These are phyloP conservation scores for Cavia aperea DNA, from an alignment of 2,113 vertebrate species.

Conservation along the genomic window DNA sequence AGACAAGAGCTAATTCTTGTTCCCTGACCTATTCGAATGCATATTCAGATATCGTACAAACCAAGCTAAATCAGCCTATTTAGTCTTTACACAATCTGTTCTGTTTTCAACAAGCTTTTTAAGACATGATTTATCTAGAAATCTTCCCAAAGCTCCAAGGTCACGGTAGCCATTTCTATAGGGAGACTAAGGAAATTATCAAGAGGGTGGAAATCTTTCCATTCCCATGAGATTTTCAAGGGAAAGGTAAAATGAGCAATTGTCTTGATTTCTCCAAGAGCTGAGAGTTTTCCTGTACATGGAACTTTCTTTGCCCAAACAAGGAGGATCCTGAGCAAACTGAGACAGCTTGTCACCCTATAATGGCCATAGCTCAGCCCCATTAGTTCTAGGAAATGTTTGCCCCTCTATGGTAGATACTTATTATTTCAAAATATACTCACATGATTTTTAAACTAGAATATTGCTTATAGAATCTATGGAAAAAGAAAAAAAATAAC, in stretches of 20 bases:
- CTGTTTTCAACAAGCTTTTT: conserved; percentile 34
- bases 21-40: conserved; percentile 45
- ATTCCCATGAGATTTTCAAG: not conserved
- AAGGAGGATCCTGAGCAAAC: not conserved
- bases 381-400: not conserved
- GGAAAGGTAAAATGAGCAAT: not conserved
- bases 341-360: not conserved
- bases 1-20: conserved; percentile 8
- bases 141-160: conserved; percentile 32
- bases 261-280: not conserved
- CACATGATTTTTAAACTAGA: not conserved
- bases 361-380: not conserved
- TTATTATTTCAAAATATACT: not conserved
- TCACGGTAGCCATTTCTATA: not conserved
- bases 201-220: not conserved
- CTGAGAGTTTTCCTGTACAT: not conserved
- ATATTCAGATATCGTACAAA: conserved; percentile 6
- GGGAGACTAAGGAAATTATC: not conserved
- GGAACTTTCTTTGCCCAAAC: not conserved
- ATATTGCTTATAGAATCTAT: not conserved
- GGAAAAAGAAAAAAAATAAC: not conserved
- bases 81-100: conserved; percentile 7
- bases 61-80: not conserved
- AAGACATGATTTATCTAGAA: conserved; percentile 25
- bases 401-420: not conserved